Evolutionary conservation across 2,797 vertebrate species (phyloP).

Genomic region (Enteromius unitaeniatus): DNA sequence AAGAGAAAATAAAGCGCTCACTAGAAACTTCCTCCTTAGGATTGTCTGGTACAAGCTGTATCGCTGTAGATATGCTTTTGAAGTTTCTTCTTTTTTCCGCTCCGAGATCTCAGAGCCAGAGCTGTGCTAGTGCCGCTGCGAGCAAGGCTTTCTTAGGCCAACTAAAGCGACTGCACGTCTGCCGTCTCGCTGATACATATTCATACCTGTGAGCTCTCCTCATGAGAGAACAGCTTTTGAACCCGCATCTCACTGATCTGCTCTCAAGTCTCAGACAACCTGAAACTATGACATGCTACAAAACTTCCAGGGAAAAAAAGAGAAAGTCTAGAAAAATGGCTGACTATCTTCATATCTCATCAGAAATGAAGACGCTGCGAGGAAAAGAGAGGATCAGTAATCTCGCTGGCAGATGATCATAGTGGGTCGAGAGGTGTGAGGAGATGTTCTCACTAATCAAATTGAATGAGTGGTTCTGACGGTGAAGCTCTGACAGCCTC

Average conservation of each 20-base stretch:
- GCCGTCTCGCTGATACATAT: slow-evolving; percentile 43
- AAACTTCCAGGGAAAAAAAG: slow-evolving; percentile 40
- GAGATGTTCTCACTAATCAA: slow-evolving; percentile 50
- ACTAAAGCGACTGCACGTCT: slow-evolving; percentile 36
- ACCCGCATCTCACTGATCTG: slow-evolving; percentile 41
- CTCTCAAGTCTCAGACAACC: slow-evolving; percentile 12
- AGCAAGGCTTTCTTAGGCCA: slow-evolving; percentile 42
- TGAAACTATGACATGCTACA: slow-evolving; percentile 39
- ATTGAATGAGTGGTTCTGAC: slow-evolving; percentile 34
- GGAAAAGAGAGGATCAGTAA: slow-evolving; percentile 9
- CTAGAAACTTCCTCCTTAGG: slow-evolving; percentile 29
- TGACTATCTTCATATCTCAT: slow-evolving; percentile 41
- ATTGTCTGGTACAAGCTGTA: slow-evolving; percentile 43
- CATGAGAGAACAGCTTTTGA: slow-evolving; percentile 50
- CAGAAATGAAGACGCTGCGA: slow-evolving; percentile 7
- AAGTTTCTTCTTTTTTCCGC: slow-evolving; percentile 32
- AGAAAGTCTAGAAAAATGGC: slow-evolving; percentile 36
- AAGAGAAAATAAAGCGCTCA: slow-evolving; percentile 30
- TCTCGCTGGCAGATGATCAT: slow-evolving; percentile 12
- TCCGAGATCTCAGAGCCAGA: slow-evolving; percentile 30
- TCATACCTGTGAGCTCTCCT: slow-evolving; percentile 50
- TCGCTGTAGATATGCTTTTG: slow-evolving; percentile 47
- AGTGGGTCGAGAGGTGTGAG: slow-evolving; percentile 28
- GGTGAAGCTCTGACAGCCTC: slow-evolving; percentile 40
- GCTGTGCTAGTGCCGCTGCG: slow-evolving; percentile 24